Evolutionary conservation across 2,113 vertebrate genomes (phyloP).

Genomic region (Labeo catla): DNA sequence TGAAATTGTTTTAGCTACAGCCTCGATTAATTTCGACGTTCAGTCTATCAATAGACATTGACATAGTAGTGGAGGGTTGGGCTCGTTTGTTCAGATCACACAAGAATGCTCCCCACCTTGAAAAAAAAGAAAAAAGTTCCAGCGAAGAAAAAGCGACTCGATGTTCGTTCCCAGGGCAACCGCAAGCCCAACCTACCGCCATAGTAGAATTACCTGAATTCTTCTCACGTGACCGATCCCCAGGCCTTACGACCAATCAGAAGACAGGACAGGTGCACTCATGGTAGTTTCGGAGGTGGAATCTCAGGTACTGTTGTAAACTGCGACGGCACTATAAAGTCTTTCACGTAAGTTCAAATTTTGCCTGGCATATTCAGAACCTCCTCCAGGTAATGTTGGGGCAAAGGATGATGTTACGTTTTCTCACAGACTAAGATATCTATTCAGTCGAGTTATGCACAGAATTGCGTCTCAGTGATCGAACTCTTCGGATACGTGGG

Average conservation of each 20-base stretch:
- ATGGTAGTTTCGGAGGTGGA: slow-evolving; percentile 61
- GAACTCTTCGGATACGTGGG: neutral
- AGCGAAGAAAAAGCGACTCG: slow-evolving; percentile 42
- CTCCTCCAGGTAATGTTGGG: neutral
- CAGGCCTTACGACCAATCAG: slow-evolving; percentile 48
- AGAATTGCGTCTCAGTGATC: neutral
- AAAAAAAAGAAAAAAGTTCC: slow-evolving; percentile 21
- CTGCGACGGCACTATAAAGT: slow-evolving; percentile 51
- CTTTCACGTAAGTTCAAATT: slow-evolving; percentile 5
- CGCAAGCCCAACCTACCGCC: slow-evolving; percentile 25
- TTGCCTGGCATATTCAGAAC: neutral
- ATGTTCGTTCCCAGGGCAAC: slow-evolving; percentile 46
- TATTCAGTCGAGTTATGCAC: neutral
- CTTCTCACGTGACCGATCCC: slow-evolving; percentile 55
- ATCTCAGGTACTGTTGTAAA: slow-evolving; percentile 45
- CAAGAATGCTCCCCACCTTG: slow-evolving; percentile 52
- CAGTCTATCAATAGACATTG: slow-evolving; percentile 1
- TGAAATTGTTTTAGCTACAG: slow-evolving; percentile 2
- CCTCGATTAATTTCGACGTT: neutral
- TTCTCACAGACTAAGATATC: neutral
- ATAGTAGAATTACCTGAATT: slow-evolving; percentile 53
- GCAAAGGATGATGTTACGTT: slow-evolving; percentile 7
- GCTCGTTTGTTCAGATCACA: slow-evolving; percentile 34
- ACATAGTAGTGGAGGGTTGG: slow-evolving; percentile 48
- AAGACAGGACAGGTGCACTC: slow-evolving; percentile 53